Base-by-base conservation (phyloP, 1,140 invertebrate genomes). In the Zaprionus lachaisei region DNA sequence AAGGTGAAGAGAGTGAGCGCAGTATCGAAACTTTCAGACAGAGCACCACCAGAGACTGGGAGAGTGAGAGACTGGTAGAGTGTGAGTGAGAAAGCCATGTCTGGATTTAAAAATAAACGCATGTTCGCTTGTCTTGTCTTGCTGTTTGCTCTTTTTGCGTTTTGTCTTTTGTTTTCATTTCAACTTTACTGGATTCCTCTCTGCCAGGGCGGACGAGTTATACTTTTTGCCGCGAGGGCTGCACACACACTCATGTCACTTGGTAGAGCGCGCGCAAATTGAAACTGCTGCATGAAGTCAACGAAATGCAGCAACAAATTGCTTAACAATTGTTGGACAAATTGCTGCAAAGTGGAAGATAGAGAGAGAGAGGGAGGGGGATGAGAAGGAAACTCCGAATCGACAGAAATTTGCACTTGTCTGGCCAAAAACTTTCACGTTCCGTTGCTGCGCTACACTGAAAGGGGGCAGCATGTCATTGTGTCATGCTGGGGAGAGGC, bases 401-500 rank as follows among this genome's bases (percentile, higher is more conserved):
- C 80, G 83, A 77, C 83, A 87, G 77, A 86, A 87, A 86, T 86
- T 86, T 83, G 80, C 83, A 86, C 83, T 86, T 83, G 79, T 70
- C 72, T 75, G 81, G 49, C n/a, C n/a, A 20, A 70, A 85, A 84
- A 84, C 82, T 84, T 84, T 81, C 51, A 62, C 82, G 44, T 81
- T 62, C 62, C 44, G n/a, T 22, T 26, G 49, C 22, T 57, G 14
- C 57, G 12, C 22, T 47, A 17, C 41, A 47, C 7, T 17, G 2
- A 17, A 17, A 20, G n/a, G n/a, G 7, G n/a, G n/a, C n/a, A 11
- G 41, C 41, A 47, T 47, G 41, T 47, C 5, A 9, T 17, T 47
- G 5, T 15, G 38, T n/a, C 38, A 41, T 41, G 38, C 15, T 0
- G 3, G 31, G 31, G 0, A 0, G 31, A 11, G 9, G 31, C 9